Evolutionary conservation across 2,888 invertebrate species (phyloP).

Genomic region (Atethmia centrago): DNA sequence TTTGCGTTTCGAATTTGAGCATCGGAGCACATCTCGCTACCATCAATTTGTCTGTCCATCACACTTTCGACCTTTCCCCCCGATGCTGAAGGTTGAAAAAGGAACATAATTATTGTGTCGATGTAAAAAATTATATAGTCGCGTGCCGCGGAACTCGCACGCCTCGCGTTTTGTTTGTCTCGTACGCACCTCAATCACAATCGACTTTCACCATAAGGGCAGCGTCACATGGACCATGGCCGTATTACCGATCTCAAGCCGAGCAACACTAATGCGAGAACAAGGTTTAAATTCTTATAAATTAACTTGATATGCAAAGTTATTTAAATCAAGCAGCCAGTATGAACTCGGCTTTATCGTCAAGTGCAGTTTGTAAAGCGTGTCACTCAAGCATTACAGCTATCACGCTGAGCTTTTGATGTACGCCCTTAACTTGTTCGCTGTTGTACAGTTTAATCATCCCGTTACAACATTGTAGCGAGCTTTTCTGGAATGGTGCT

Average conservation of each 20-base stretch:
- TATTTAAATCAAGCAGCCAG: constrained; percentile 35
- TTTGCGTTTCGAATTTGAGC: constrained; percentile 78
- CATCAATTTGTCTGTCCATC: constrained; percentile 60
- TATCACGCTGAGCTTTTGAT: constrained; percentile 59
- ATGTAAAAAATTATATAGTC: constrained; percentile 75
- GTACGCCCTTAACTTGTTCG: constrained; percentile 52
- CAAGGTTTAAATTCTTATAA: constrained; percentile 44
- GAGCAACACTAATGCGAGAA: constrained; percentile 46
- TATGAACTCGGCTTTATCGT: constrained; percentile 45
- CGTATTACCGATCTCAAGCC: constrained; percentile 49
- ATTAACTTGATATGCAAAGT: constrained; percentile 38
- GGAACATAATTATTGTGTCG: constrained; percentile 61
- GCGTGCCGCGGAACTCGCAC: constrained; percentile 74
- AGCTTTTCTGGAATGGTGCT: constrained; percentile 49
- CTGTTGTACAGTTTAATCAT: constrained; percentile 59
- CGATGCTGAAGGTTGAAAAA: constrained; percentile 69
- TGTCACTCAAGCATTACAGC: constrained; percentile 62
- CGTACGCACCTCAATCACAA: constrained; percentile 81
- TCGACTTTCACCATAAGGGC: constrained; percentile 88
- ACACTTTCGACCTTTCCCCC: constrained; percentile 69
- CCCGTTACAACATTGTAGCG: constrained; percentile 58
- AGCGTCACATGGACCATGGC: constrained; percentile 72
- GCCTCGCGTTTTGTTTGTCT: constrained; percentile 77
- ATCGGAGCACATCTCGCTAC: constrained; percentile 70
- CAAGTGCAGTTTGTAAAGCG: constrained; percentile 61